These are phyloP conservation scores for Papilio aristodemus DNA, from an alignment of 1,140 invertebrate genomes.

Conservation along the genomic window DNA sequence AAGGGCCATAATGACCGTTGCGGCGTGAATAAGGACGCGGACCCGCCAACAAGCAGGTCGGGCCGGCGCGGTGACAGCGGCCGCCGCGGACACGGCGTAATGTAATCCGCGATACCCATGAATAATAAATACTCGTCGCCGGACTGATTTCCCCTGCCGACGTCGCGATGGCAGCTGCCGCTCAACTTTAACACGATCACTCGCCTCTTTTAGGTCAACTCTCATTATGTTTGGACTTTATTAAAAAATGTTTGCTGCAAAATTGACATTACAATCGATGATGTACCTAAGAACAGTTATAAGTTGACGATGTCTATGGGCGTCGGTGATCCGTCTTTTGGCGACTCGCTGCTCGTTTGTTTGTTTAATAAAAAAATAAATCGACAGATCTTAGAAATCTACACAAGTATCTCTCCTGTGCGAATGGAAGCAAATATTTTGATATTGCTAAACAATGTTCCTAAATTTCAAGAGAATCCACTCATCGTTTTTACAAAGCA, in stretches of 20 bases:
- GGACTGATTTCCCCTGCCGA: slow-evolving; percentile 24
- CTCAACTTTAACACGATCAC: slow-evolving; percentile 22
- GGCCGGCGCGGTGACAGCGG: slow-evolving; percentile 6
- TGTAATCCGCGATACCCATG: slow-evolving; percentile 27
- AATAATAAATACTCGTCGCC: slow-evolving; percentile 28
- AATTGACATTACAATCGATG: too few species aligned
- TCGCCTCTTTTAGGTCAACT: slow-evolving; percentile 6
- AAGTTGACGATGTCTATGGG: too few species aligned
- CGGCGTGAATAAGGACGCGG: slow-evolving; percentile 12
- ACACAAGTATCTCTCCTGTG: too few species aligned
- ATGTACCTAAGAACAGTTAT: too few species aligned
- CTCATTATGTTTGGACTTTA: background rate
- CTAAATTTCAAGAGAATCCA: background rate
- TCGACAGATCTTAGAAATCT: too few species aligned
- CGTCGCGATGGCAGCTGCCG: background rate
- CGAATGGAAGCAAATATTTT: background rate
- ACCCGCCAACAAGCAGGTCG: background rate
- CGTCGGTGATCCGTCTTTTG: too few species aligned
- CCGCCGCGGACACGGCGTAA: background rate
- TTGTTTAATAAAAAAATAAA: too few species aligned
- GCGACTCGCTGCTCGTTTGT: too few species aligned
- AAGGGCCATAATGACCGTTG: slow-evolving; percentile 4
- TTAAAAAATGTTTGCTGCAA: too few species aligned
- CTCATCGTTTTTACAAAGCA: background rate
- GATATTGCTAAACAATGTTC: background rate